Conservation (phyloP, 1,140 invertebrate genomes). For the Adoxophyes honmai region DNA sequence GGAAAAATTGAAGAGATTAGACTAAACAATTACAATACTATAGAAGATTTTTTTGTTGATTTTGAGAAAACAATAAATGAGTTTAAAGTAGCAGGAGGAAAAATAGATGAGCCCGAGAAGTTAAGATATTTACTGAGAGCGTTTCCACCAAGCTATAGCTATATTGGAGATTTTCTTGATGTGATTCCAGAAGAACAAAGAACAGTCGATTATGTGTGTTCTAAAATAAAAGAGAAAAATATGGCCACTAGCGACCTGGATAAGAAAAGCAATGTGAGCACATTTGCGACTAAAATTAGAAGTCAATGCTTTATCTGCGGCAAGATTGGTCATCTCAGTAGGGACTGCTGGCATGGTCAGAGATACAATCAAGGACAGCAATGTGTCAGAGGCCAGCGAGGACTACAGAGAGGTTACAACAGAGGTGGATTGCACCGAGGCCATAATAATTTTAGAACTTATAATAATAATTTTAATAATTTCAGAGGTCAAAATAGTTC, state of each 20-base stretch:
- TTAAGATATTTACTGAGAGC: slow-evolving; percentile 50
- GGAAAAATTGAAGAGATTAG: slow-evolving; percentile 38
- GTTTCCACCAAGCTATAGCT: slow-evolving; percentile 36
- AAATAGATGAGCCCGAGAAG: slow-evolving; percentile 46
- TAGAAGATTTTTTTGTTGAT: slow-evolving; percentile 47
- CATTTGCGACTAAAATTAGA: slow-evolving; percentile 34
- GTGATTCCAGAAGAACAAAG: slow-evolving; percentile 48
- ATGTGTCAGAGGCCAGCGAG: slow-evolving; percentile 28
- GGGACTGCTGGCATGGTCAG: slow-evolving; percentile 36
- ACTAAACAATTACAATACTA: slow-evolving; percentile 34
- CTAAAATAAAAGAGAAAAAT: slow-evolving; percentile 59
- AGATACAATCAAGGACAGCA: slow-evolving; percentile 31
- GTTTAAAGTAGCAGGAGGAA: slow-evolving; percentile 43
- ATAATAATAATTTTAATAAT: background rate
- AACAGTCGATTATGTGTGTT: slow-evolving; percentile 57
- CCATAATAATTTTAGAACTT: no score
- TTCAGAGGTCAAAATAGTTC: background rate
- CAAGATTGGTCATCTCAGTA: slow-evolving; percentile 40
- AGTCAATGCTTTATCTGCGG: slow-evolving; percentile 41
- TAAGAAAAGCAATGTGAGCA: slow-evolving; percentile 17
- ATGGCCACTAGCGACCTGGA: no score
- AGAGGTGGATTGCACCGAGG: slow-evolving; percentile 6
- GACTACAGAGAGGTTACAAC: slow-evolving; percentile 21
- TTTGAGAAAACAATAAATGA: slow-evolving; percentile 53
- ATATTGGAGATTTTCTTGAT: slow-evolving; percentile 46